A percentile compares a stretch with the other conserved stretches of the same genome.
Conservation (phyloP, 2,797 vertebrate genomes). For the Ptychobarbus kaznakovi region DNA sequence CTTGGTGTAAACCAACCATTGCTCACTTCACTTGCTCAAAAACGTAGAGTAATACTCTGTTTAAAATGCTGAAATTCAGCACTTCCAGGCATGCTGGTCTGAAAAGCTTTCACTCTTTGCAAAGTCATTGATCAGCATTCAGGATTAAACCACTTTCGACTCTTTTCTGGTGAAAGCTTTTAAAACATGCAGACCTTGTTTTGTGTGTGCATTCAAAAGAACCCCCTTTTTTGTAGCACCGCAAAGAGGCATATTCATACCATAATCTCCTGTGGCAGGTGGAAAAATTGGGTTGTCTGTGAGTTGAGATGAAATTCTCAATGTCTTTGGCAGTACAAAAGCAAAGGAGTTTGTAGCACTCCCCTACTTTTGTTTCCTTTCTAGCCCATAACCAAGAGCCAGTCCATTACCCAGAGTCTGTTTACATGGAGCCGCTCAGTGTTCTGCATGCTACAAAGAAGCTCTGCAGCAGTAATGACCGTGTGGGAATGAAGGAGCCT, state of each 20-base stretch:
- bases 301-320: slow-evolving; percentile 58
- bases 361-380: slow-evolving; percentile 55
- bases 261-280: slow-evolving; percentile 49
- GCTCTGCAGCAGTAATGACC: slow-evolving; percentile 73
- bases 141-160: slow-evolving; percentile 17
- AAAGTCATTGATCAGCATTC: slow-evolving; percentile 43
- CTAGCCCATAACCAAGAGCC: slow-evolving; percentile 20
- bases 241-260: slow-evolving; percentile 41
- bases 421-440: slow-evolving; percentile 53
- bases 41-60: background rate
- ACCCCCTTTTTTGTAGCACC: slow-evolving; percentile 14
- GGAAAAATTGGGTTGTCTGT: slow-evolving; percentile 65
- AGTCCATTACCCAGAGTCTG: slow-evolving; percentile 66
- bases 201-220: slow-evolving; percentile 12
- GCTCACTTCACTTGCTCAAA: background rate
- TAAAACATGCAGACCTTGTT: background rate
- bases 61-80: slow-evolving; percentile 12
- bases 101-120: background rate
- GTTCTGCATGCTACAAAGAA: slow-evolving; percentile 65
- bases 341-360: slow-evolving; percentile 56
- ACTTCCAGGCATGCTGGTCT: slow-evolving; percentile 2
- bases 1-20: background rate
- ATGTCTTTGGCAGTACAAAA: slow-evolving; percentile 51
- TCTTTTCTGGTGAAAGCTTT: slow-evolving; percentile 13
- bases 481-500: slow-evolving; percentile 61